Conservation (phyloP, 2,797 vertebrate species). For the Prunella strophiata region DNA sequence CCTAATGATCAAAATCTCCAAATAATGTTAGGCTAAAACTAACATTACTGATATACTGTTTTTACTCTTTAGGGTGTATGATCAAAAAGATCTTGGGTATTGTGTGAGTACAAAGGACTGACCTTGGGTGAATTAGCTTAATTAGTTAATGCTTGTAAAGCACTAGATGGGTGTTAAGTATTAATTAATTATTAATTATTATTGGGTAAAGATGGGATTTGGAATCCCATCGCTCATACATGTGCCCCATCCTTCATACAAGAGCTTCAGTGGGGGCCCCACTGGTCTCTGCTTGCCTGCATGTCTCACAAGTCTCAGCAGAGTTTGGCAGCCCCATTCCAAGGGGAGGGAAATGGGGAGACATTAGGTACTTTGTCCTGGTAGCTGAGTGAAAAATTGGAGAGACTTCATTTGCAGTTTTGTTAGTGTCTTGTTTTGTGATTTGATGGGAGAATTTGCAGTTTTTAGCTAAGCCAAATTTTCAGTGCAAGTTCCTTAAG, state of each 20-base stretch:
- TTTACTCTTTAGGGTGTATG: constrained; percentile 67
- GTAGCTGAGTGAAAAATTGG: background rate
- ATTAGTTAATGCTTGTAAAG: constrained; percentile 72
- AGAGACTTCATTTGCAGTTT: background rate
- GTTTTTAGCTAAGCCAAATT: background rate
- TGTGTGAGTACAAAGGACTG: constrained; percentile 66
- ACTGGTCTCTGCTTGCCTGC: background rate
- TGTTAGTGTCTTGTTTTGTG: background rate
- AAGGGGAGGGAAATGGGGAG: background rate
- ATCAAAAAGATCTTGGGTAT: constrained; percentile 68
- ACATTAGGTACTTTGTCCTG: background rate
- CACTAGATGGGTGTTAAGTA: constrained; percentile 64
- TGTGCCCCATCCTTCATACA: constrained; percentile 21
- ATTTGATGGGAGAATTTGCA: background rate
- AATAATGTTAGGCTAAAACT: constrained; percentile 63
- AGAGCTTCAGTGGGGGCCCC: background rate
- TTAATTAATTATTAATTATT: constrained; percentile 71
- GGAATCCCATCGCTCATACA: constrained; percentile 53
- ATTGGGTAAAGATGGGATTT: constrained; percentile 66
- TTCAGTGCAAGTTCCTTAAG: background rate
- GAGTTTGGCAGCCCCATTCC: background rate
- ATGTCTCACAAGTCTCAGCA: background rate
- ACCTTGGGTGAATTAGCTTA: constrained; percentile 73
- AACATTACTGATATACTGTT: constrained; percentile 62
- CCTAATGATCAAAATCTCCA: constrained; percentile 69